Conservation (phyloP, 2,888 invertebrate species). For the Gymnocheta viridis region DNA sequence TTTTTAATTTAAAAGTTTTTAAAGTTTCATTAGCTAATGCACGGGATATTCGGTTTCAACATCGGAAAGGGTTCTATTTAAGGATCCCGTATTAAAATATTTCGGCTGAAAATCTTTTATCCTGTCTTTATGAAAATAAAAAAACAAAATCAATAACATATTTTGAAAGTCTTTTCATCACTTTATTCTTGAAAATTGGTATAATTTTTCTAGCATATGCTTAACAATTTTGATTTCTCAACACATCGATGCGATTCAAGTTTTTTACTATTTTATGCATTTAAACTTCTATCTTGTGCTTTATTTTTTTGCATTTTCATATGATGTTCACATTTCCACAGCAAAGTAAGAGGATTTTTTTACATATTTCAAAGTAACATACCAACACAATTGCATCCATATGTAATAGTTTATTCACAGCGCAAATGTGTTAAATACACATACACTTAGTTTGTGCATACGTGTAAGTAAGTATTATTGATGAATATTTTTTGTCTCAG, state of each 20-base stretch:
- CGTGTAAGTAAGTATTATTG: constrained; percentile 18
- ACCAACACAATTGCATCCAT: background rate
- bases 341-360: constrained; percentile 18
- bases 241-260: constrained; percentile 50
- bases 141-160: background rate
- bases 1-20: too few relatives aligned
- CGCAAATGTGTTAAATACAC: constrained; percentile 31
- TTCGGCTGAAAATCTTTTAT: too few relatives aligned
- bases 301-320: background rate
- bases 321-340: constrained; percentile 49
- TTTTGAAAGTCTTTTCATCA: constrained; percentile 1
- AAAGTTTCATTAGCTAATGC: too few relatives aligned
- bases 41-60: too few relatives aligned
- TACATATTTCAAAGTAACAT: background rate
- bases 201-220: constrained; percentile 52
- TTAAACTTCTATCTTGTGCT: background rate
- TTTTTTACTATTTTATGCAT: constrained; percentile 26
- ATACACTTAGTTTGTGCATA: background rate
- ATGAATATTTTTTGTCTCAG: background rate
- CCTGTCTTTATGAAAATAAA: background rate
- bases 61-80: too few relatives aligned
- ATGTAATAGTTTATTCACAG: constrained; percentile 20
- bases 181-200: constrained; percentile 52
- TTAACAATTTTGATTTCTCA: constrained; percentile 59
- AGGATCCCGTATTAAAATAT: too few relatives aligned